Conservation (phyloP, 2,113 vertebrate genomes). For the Synchiropus splendidus region DNA sequence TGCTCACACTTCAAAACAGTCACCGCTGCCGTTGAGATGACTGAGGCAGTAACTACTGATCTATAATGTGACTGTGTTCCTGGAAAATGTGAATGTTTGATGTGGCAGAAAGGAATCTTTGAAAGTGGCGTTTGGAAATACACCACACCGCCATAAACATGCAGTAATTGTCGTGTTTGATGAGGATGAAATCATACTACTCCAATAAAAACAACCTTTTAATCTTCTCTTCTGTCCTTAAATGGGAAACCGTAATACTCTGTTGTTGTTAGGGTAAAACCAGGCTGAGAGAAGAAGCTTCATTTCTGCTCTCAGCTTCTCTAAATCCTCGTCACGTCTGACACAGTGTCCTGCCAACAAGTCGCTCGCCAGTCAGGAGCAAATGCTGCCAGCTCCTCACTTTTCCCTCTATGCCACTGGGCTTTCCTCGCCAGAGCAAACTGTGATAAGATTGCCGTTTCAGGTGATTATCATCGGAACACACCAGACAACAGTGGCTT, state of each 20-base stretch:
- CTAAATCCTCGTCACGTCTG: conserved; percentile 48
- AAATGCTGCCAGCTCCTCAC: conserved; percentile 23
- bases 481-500: conserved; percentile 5
- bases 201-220: not conserved
- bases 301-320: conserved; percentile 23
- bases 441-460: conserved; percentile 23
- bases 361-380: conserved; percentile 36
- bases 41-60: conserved; percentile 16
- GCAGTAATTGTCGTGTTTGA: too few species aligned
- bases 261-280: too few species aligned
- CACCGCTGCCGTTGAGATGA: conserved; percentile 24
- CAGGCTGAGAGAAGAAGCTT: conserved; percentile 11
- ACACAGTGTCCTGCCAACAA: conserved; percentile 31
- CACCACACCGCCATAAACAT: not conserved
- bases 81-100: conserved; percentile 6
- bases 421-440: conserved; percentile 27
- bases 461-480: conserved; percentile 30
- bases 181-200: too few species aligned
- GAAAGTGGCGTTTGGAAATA: not conserved
- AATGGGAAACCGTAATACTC: too few species aligned
- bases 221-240: not conserved
- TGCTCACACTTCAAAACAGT: conserved; percentile 27
- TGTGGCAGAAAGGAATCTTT: conserved; percentile 12
- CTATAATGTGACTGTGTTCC: conserved; percentile 8
- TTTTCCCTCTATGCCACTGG: conserved; percentile 14